phyloP scores from a whole-genome alignment of 2,113 vertebrate genomes.

The Elachura formosa region DNA sequence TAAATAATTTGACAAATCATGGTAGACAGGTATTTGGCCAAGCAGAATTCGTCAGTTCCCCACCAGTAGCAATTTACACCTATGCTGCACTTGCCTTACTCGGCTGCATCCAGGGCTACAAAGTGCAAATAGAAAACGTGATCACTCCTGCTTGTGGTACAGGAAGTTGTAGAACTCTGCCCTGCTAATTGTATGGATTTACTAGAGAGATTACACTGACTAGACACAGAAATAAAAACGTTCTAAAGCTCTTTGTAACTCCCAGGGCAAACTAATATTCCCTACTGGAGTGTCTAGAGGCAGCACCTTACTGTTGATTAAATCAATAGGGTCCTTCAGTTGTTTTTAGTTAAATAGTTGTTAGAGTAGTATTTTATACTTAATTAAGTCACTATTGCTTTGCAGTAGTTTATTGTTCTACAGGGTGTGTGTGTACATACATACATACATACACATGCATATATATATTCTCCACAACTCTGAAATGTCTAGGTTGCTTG shows the following conservation, averaged over 20 bases:
- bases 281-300: background rate
- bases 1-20: too few species aligned
- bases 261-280: background rate
- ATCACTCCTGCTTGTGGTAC: background rate
- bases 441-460: accelerated
- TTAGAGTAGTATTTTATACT: background rate
- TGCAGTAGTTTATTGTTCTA: background rate
- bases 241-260: background rate
- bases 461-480: background rate
- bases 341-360: background rate
- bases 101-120: background rate
- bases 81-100: background rate
- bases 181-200: background rate
- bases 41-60: background rate
- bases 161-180: background rate
- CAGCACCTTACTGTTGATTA: background rate
- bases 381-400: background rate
- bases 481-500: background rate
- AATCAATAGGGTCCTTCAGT: background rate
- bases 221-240: background rate
- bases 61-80: constrained; percentile 19
- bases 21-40: background rate
- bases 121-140: constrained; percentile 24
- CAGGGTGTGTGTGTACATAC: accelerated
- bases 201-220: background rate